A percentile compares a stretch with the other conserved stretches of the same genome.
Conservation (phyloP, 2,888 invertebrate species). For the Tinea pellionella region DNA sequence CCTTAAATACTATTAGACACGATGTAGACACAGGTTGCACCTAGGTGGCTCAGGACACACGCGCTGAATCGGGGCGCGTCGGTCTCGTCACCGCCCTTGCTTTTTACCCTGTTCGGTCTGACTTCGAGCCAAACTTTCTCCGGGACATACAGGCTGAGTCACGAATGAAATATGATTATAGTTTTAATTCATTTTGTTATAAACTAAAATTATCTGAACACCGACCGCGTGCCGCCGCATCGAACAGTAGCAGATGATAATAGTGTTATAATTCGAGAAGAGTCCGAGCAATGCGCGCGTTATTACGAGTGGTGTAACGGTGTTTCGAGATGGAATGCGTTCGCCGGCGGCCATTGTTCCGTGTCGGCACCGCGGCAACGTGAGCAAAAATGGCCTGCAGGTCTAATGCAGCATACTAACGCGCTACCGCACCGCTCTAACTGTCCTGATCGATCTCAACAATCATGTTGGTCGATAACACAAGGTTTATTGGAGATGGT, state of each 20-base stretch:
- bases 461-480: not conserved
- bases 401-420: slow-evolving; percentile 1
- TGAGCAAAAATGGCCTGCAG: slow-evolving; percentile 8
- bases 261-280: not conserved
- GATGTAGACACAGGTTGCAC: not conserved
- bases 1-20: not conserved
- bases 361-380: slow-evolving; percentile 7
- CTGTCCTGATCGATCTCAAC: slow-evolving; percentile 4
- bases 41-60: slow-evolving; percentile 39
- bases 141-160: slow-evolving; percentile 17
- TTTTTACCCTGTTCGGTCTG: slow-evolving; percentile 67
- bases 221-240: not conserved
- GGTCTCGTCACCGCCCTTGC: slow-evolving; percentile 52
- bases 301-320: slow-evolving; percentile 9
- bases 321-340: slow-evolving; percentile 11
- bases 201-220: not conserved
- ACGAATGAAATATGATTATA: not conserved
- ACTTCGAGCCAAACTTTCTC: slow-evolving; percentile 54
- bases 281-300: not conserved
- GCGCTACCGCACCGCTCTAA: not conserved
- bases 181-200: not conserved
- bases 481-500: not conserved
- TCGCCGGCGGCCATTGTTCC: slow-evolving; percentile 50
- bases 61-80: slow-evolving; percentile 64
- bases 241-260: not conserved